Conservation (phyloP, 1,140 invertebrate species). For the Steinernema khuongi region DNA sequence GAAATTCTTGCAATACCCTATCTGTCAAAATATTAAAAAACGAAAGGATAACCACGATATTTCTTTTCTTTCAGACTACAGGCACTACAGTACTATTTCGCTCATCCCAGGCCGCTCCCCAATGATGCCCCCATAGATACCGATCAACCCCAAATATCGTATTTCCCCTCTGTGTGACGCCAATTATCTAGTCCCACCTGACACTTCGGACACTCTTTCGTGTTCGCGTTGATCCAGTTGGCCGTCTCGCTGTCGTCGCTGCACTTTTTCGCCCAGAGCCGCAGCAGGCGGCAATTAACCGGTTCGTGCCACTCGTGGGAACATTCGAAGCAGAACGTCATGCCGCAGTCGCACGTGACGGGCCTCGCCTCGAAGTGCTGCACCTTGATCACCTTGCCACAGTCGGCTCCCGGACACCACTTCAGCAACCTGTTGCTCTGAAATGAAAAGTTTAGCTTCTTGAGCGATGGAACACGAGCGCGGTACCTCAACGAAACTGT, state of each 20-base stretch:
- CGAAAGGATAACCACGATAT: too few relatives aligned
- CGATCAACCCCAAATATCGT: too few relatives aligned
- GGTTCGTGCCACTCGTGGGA: conserved; percentile 98
- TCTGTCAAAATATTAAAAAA: too few relatives aligned
- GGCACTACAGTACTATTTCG: too few relatives aligned
- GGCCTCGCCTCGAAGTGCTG: conserved; percentile 81
- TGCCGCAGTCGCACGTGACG: conserved; percentile 81
- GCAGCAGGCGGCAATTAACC: conserved; percentile 83
- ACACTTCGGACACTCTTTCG: conserved; percentile 97
- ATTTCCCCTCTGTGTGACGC: too few relatives aligned
- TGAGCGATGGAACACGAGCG: background rate
- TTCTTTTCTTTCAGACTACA: too few relatives aligned
- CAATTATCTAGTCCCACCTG: conserved; percentile 63
- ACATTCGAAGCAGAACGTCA: conserved; percentile 73
- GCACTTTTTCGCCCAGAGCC: conserved; percentile 97
- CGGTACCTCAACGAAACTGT: conserved; percentile 63
- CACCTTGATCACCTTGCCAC: conserved; percentile 89
- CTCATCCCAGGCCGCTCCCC: too few relatives aligned
- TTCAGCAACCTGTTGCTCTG: conserved; percentile 90
- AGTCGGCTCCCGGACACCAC: conserved; percentile 96
- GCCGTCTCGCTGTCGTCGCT: conserved; percentile 97
- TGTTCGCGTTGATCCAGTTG: conserved; percentile 98
- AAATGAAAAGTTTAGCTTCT: background rate
- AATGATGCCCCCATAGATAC: too few relatives aligned
- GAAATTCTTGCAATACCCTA: too few relatives aligned